Percentiles rank a stretch among this genome's conserved stretches.
phyloP scores from a whole-genome alignment of 2,113 vertebrate genomes.

The Sander lucioperca region DNA sequence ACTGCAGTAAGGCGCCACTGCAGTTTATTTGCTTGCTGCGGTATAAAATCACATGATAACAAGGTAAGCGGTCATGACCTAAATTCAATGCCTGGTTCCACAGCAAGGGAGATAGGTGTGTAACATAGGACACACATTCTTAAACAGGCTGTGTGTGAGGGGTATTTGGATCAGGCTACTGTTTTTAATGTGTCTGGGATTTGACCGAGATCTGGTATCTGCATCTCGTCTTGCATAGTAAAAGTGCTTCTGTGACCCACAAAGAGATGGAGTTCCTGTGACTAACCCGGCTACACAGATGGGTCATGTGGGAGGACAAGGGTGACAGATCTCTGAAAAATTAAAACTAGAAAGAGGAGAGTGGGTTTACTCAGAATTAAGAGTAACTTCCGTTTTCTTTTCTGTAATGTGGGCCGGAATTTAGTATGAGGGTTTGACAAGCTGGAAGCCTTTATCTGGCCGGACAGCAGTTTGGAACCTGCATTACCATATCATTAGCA shows the following conservation, averaged over 20 bases:
- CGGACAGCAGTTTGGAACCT: slow-evolving; percentile 55
- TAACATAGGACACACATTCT: slow-evolving; percentile 32
- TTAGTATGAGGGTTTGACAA: slow-evolving; percentile 20
- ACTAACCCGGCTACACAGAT: slow-evolving; percentile 76
- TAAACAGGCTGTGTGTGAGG: slow-evolving; percentile 21
- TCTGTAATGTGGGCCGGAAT: slow-evolving; percentile 7
- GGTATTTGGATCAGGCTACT: slow-evolving; percentile 21
- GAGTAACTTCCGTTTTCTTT: slow-evolving; percentile 28
- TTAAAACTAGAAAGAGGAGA: slow-evolving; percentile 16
- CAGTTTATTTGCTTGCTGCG: slow-evolving; percentile 40
- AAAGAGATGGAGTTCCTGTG: slow-evolving; percentile 54
- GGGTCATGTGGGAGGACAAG: slow-evolving; percentile 72
- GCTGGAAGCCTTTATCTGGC: slow-evolving; percentile 46
- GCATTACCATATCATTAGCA: slow-evolving; percentile 70
- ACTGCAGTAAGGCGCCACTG: slow-evolving; percentile 56
- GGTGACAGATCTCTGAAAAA: slow-evolving; percentile 63
- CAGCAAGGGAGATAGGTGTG: slow-evolving; percentile 23
- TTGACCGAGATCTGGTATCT: slow-evolving; percentile 56
- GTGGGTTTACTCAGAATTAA: slow-evolving; percentile 41
- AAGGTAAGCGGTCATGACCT: slow-evolving; percentile 68
- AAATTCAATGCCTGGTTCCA: slow-evolving; percentile 44
- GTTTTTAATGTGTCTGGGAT: slow-evolving; percentile 38
- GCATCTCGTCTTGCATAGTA: slow-evolving; percentile 24
- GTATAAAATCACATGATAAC: slow-evolving; percentile 53
- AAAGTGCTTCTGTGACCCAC: slow-evolving; percentile 60